These are phyloP conservation scores for Glyptemys insculpta DNA, from an alignment of 2,797 vertebrate species.

Conservation along the genomic window DNA sequence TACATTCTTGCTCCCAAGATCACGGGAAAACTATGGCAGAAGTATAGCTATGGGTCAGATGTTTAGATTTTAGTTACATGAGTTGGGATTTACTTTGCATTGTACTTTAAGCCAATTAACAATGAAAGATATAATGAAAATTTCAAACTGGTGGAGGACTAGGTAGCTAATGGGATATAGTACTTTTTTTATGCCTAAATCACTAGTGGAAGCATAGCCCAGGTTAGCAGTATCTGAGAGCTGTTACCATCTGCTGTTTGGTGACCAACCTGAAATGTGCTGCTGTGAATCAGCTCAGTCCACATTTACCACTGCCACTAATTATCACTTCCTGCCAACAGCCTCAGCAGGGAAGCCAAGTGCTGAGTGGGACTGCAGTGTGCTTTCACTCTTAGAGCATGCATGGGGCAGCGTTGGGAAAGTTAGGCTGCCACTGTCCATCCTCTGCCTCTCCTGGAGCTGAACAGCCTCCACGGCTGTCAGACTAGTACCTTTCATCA, in stretches of 20 bases:
- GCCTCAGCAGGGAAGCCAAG: neutral
- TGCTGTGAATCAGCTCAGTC: neutral
- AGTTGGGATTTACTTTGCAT: fast-evolving
- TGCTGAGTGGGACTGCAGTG: neutral
- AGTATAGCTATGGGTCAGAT: fast-evolving
- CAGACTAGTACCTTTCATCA: conserved; percentile 41
- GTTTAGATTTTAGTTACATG: neutral
- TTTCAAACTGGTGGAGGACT: neutral
- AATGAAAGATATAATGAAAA: fast-evolving
- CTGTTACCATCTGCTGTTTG: fast-evolving
- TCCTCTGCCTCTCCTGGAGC: neutral
- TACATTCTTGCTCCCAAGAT: neutral
- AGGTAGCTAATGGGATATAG: neutral
- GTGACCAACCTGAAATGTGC: neutral
- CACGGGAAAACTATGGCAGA: neutral
- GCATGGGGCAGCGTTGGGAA: neutral
- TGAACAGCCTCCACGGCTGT: neutral
- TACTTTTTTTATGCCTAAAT: neutral
- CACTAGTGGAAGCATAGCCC: fast-evolving
- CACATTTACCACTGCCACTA: neutral
- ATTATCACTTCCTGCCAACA: fast-evolving
- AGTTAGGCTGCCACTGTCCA: conserved; percentile 2
- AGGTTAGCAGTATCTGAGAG: neutral
- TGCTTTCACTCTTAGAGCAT: neutral
- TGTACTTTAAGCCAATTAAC: neutral